Evolutionary conservation across 1,140 invertebrate species (phyloP), one percentile per base, ranked within the genome.

Genomic region (Sarcophaga peregrina): DNA sequence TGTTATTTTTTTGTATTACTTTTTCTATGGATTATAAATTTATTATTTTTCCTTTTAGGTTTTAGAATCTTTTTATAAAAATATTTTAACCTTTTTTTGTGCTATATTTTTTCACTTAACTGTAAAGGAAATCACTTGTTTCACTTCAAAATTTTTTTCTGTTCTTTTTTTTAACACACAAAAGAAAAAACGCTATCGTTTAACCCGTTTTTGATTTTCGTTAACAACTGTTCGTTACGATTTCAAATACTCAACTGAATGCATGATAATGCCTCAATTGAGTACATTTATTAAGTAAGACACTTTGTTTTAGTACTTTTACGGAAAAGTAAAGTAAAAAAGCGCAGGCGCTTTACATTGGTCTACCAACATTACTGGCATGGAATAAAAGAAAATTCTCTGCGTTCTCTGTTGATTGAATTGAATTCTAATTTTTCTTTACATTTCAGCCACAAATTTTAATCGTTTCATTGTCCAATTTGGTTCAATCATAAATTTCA

Each of bases 161-260:
- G 7, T n/a, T n/a, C n/a, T 68, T 68, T 17, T 68, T 52, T 9
- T 68, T 68, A 20, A 58, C 11, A 58, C n/a, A 58, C 7, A 5
- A 68, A 10, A 20, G 17, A 68, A 58, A 58, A n/a, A 6, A 68
- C 25, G 25, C 25, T 76, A 13, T 76, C 46, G 46, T n/a, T 17
- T 78, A 8, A 50, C 20, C n/a, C 47, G 47, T 25, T 78, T 10
- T 25, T 10, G 48, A 78, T 20, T 68, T 68, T 68, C 62, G 7
- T 20, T 68, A 10, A 17, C 47, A 17, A 52, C 75, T 20, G 47
- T 78, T 78, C 75, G 75, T 52, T 50, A 78, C 48, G 75, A n/a
- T 50, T 20, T 52, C n/a, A 52, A 78, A 78, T 78, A 13, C 75
- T 78, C 75, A 78, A 78, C 75, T 78, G 75, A 20, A 72, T 37